These are phyloP conservation scores for Philaethria dido DNA, from an alignment of 2,888 invertebrate species.

Conservation along the genomic window DNA sequence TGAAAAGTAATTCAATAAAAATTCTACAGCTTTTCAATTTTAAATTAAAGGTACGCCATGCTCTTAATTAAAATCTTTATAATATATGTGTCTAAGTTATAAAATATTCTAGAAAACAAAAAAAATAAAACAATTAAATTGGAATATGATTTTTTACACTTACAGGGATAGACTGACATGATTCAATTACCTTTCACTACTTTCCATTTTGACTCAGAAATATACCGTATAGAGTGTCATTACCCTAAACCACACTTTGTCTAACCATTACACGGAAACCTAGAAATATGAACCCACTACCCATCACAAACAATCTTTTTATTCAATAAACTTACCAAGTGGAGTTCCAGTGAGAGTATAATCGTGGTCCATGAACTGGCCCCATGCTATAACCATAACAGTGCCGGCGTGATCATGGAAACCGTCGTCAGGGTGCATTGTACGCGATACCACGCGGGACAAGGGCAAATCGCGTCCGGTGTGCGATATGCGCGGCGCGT, in stretches of 20 bases:
- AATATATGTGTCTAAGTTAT: too few relatives aligned
- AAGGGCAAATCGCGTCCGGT: slow-evolving; percentile 91
- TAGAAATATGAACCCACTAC: background rate
- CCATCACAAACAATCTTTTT: too few relatives aligned
- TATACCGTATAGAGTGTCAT: too few relatives aligned
- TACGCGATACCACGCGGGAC: slow-evolving; percentile 93
- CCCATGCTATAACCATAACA: slow-evolving; percentile 97
- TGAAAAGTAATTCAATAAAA: too few relatives aligned
- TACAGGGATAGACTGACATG: background rate
- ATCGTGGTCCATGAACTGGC: slow-evolving; percentile 97
- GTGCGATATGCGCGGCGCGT: slow-evolving; percentile 91
- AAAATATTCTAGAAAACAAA: too few relatives aligned
- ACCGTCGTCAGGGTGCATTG: slow-evolving; percentile 96
- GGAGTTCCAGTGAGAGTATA: slow-evolving; percentile 95
- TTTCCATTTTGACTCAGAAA: background rate
- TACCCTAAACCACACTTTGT: background rate
- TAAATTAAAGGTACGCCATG: too few relatives aligned
- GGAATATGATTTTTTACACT: background rate
- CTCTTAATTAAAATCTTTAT: too few relatives aligned
- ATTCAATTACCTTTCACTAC: background rate
- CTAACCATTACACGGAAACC: background rate
- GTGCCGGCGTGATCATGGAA: slow-evolving; percentile 97
- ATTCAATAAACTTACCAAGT: slow-evolving; percentile 87
- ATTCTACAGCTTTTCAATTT: too few relatives aligned
- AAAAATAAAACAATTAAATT: too few relatives aligned